Base-by-base conservation (phyloP, 2,888 invertebrate species). In the Portevinia maculata region DNA sequence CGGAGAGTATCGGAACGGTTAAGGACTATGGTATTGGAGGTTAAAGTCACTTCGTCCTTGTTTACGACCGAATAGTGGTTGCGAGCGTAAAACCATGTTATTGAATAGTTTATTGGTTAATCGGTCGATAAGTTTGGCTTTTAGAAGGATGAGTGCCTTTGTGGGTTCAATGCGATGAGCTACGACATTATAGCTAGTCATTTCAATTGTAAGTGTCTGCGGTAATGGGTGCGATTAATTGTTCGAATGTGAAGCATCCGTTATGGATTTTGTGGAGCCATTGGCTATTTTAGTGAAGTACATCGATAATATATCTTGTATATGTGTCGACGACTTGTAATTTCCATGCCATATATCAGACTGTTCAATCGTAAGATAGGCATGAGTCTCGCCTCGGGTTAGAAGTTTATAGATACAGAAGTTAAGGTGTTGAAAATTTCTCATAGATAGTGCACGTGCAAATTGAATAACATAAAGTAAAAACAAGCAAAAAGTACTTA, bases 41-140 rank as follows among this genome's bases (percentile, higher is more conserved):
- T 53, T 65, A 53, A 75, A 81, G 32, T 57, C 46, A 76, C 50
- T 65, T 64, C 41, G 64, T 70, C 65, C 76, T 65, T 81, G 76
- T 76, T 81, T 76, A 81, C 48, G 81, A 76, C 76, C 59, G 39
- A 53, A 65, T 53, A 60, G 59, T 71, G 79, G 69, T 76, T 41
- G 41, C 21, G 41, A 81, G 64, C 75, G 46, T 65, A 71, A 59
- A 70, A 76, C 65, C 70, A 65, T 81, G 81, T 81, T 81, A 81
- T 76, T 81, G 64, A 75, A 81, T 81, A 71, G 81, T 81, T 81
- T 81, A 81, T 76, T 60, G 81, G 64, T 81, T 81, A 81, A 81
- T 81, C 76, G 81, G 81, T 81, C 76, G 76, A 76, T 65, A 75
- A 71, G 81, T 65, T 76, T 81, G 65, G 70, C 70, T 64, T 65